Evolutionary conservation across 2,888 invertebrate genomes (phyloP).

Genomic region (Lasioglossum pauxillum): DNA sequence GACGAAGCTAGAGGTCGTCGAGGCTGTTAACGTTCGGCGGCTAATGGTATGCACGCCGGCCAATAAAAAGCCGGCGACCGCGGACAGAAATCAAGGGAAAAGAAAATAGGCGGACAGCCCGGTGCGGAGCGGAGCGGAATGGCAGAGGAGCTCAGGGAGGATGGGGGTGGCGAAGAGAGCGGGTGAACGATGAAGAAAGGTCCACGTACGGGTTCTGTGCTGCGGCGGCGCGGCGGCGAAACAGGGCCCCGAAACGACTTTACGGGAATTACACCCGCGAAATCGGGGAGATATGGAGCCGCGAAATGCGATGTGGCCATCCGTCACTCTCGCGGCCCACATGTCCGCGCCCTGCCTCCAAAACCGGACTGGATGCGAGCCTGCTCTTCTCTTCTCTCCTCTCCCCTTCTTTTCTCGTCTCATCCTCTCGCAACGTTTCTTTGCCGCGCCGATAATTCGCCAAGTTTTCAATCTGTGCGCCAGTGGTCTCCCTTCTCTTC

Average conservation of each 20-base stretch:
- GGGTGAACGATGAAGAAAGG: slow-evolving; percentile 56
- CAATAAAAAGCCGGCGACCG: slow-evolving; percentile 72
- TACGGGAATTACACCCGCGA: slow-evolving; percentile 84
- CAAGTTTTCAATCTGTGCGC: not conserved
- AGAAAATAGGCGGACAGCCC: slow-evolving; percentile 65
- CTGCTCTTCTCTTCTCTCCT: slow-evolving; percentile 23
- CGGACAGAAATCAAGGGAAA: slow-evolving; percentile 77
- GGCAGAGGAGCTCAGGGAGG: slow-evolving; percentile 5
- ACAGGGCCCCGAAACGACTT: slow-evolving; percentile 81
- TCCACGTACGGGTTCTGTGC: slow-evolving; percentile 44
- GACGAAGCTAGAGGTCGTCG: slow-evolving; percentile 77
- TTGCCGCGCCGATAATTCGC: not conserved
- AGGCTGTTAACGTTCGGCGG: slow-evolving; percentile 78
- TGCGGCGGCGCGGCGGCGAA: slow-evolving; percentile 60
- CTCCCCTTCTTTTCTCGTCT: not conserved
- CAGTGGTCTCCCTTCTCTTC: not conserved
- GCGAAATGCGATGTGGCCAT: slow-evolving; percentile 84
- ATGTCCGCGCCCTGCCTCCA: slow-evolving; percentile 67
- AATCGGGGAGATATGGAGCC: slow-evolving; percentile 83
- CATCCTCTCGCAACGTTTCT: not conserved
- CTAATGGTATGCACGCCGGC: slow-evolving; percentile 80
- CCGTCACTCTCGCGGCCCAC: slow-evolving; percentile 81
- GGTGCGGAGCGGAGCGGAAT: slow-evolving; percentile 22
- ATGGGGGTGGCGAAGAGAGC: slow-evolving; percentile 19
- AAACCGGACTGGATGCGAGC: slow-evolving; percentile 40